A percentile compares a stretch with the other conserved stretches of the same genome.
Conservation (phyloP, 2,113 vertebrate genomes). For the Athene cunicularia region DNA sequence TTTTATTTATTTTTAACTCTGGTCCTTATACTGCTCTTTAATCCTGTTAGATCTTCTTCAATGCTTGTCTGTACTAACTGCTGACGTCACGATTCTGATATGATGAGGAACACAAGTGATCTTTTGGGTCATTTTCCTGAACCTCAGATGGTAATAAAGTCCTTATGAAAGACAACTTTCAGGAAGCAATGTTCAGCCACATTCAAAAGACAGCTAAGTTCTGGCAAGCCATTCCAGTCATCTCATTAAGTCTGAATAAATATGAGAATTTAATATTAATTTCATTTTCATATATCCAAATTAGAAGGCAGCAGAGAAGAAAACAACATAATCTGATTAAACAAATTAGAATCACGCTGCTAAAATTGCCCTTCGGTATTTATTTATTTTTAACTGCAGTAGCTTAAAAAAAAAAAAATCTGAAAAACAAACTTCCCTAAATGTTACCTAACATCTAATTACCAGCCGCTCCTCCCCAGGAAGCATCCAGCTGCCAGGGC, state of each 20-base stretch:
- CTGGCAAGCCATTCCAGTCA: constrained; percentile 12
- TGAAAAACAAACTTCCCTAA: not conserved
- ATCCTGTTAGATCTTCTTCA: not conserved
- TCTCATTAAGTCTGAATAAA: constrained; percentile 69
- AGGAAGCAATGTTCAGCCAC: not conserved
- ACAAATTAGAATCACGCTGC: constrained; percentile 74
- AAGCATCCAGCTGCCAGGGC: not conserved
- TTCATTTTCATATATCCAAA: constrained; percentile 66
- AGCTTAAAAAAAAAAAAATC: constrained; percentile 4
- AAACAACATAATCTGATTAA: constrained; percentile 73
- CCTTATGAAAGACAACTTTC: not conserved
- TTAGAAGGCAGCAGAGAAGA: constrained; percentile 71
- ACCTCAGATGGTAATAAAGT: not conserved
- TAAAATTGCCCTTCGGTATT: constrained; percentile 66
- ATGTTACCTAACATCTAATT: not conserved
- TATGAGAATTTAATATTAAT: constrained; percentile 69
- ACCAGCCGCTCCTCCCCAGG: not conserved
- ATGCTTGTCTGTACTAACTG: not conserved
- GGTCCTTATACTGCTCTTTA: not conserved
- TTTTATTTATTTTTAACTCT: not conserved
- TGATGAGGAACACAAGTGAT: rapidly evolving
- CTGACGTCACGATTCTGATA: rapidly evolving
- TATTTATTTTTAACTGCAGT: constrained; percentile 53
- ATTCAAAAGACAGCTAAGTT: not conserved
- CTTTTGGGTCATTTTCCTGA: not conserved